A percentile compares a stretch with the other conserved stretches of the same genome.
Evolutionary conservation across 2,113 vertebrate species (phyloP).

Genomic region (Physeter macrocephalus): DNA sequence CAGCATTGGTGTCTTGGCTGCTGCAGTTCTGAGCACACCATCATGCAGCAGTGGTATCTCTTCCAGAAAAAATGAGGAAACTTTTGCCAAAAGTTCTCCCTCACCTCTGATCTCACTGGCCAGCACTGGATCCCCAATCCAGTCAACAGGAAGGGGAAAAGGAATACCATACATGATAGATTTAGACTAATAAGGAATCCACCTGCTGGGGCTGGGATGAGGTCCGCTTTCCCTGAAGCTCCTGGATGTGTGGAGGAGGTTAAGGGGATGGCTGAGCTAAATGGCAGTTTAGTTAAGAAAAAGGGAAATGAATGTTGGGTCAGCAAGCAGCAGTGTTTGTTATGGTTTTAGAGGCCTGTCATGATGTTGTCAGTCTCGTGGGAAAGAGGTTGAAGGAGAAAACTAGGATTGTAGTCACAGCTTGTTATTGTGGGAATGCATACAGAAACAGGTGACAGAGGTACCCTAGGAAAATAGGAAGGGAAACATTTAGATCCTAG

Average conservation of each 20-base stretch:
- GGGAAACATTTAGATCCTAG: not conserved
- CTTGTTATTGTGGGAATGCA: not conserved
- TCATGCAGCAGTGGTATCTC: not conserved
- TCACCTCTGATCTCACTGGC: not conserved
- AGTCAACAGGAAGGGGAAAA: not conserved
- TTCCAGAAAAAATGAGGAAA: not conserved
- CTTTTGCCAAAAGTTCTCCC: not conserved
- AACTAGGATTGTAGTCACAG: not conserved
- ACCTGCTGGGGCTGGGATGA: not conserved
- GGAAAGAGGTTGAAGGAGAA: not conserved
- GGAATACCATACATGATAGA: not conserved
- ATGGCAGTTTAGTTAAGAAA: not conserved
- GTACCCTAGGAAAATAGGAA: not conserved
- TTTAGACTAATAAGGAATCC: not conserved
- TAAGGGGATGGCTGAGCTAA: not conserved
- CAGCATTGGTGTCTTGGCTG: not conserved
- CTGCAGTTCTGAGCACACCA: not conserved
- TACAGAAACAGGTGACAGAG: not conserved
- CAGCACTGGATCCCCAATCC: not conserved
- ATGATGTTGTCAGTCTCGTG: not conserved
- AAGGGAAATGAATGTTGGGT: not conserved
- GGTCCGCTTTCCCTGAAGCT: not conserved
- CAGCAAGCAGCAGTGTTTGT: not conserved
- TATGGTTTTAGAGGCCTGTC: not conserved
- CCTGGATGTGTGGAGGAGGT: not conserved